Evolutionary conservation across 2,113 vertebrate genomes (phyloP), one percentile per base, ranked within the genome.

Genomic region (Rhabdomys dilectus): DNA sequence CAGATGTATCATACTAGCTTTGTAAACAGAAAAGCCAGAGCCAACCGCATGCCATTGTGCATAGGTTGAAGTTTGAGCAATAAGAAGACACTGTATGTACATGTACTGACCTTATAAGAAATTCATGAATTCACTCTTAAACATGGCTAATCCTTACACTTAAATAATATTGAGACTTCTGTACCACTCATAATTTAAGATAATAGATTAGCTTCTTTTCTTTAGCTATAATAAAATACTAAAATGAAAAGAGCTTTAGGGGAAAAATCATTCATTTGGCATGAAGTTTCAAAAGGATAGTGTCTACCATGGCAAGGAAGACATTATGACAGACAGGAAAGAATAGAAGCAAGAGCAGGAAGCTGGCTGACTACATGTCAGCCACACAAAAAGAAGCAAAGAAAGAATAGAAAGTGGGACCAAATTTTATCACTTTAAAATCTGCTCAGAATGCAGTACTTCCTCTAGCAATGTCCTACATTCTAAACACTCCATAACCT

Each of bases 1-100:
- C 5, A 58, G 1, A 6, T 3, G n/a, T 26, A 81, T 0, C 5
- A 3, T 1, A n/a, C 1, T 15, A 58, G 15, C 19, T 70, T 29
- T 36, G 53, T 36, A 4, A 66, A 45, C 2, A 80, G 16, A 86
- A 26, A 17, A 10, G n/a, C 53, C 34, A 82, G 48, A 88, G 34
- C 9, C 51, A 81, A 92, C 1, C 0, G 77, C 13, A 36, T 72
- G 34, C 77, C 19, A 89, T 16, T 42, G 22, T 24, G 45, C 9
- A 11, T 13, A 26, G 5, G 4, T 7, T 48, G 26, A 75, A 15
- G n/a, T 8, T 89, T 56, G 24, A 81, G 17, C 17, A 36, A 31
- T 34, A 62, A 91, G 60, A 12, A 60, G 10, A 21, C 2, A n/a
- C 2, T 13, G 22, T 29, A 24, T 31, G 70, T 51, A 58, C 34